Conservation (phyloP, 1,140 invertebrate species). For the Dufourea novaeangliae region DNA sequence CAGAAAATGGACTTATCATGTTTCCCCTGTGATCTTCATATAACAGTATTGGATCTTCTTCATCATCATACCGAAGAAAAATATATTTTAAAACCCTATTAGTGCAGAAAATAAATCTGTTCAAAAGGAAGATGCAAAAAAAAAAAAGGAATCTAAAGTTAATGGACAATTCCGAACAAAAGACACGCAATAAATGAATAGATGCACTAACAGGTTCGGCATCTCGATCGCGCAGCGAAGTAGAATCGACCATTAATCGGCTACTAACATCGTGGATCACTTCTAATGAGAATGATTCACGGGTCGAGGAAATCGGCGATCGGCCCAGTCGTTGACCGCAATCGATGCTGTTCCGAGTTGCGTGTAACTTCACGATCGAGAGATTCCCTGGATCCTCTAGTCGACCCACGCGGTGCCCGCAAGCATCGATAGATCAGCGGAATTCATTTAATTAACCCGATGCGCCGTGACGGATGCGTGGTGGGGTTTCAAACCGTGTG, state of each 20-base stretch:
- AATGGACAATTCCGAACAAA: too few species aligned
- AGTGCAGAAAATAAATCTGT: too few species aligned
- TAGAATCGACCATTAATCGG: constrained; percentile 17
- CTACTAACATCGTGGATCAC: constrained; percentile 40
- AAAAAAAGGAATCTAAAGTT: too few species aligned
- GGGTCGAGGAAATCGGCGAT: constrained; percentile 22
- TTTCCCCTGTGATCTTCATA: too few species aligned
- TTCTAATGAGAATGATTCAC: constrained; percentile 53
- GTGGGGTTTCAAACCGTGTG: not conserved
- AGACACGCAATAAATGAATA: not conserved
- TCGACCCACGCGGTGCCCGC: constrained; percentile 3
- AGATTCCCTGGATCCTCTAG: not conserved
- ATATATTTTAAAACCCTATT: not conserved
- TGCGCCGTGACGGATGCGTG: constrained; percentile 9
- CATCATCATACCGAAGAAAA: too few species aligned
- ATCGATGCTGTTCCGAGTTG: constrained; percentile 23
- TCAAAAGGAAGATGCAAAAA: too few species aligned
- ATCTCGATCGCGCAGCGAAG: not conserved
- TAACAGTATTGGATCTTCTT: too few species aligned
- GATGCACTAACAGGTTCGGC: not conserved
- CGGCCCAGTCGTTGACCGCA: not conserved
- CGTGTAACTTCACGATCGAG: constrained; percentile 33
- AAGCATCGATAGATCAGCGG: constrained; percentile 10
- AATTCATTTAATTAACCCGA: constrained; percentile 56
- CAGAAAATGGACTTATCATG: too few species aligned